phyloP scores from a whole-genome alignment of 2,113 vertebrate genomes.

The Anarrhichthys ocellatus region DNA sequence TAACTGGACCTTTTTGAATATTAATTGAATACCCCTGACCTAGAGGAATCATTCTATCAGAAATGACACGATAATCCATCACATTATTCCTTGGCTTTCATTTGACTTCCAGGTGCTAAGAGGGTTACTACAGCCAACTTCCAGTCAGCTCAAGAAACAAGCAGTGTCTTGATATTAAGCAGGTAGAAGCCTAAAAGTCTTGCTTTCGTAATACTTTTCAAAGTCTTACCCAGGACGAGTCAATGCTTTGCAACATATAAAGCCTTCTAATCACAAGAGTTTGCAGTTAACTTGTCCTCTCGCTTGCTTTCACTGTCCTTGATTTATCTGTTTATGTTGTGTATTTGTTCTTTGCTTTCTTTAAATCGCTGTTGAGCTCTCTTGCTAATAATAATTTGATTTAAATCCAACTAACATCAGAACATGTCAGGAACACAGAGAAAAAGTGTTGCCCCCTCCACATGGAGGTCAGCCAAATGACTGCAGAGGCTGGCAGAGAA shows the following conservation, averaged over 20 bases:
- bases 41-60: background rate
- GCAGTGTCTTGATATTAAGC: background rate
- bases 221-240: background rate
- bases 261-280: background rate
- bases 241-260: background rate
- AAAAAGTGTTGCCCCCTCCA: background rate
- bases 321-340: background rate
- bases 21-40: background rate
- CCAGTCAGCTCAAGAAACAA: background rate
- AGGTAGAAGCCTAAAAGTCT: background rate
- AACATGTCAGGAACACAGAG: background rate
- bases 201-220: background rate
- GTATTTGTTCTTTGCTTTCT: background rate
- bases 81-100: background rate
- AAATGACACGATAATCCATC: constrained; percentile 17
- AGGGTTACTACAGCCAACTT: constrained; percentile 12
- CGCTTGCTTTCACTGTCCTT: background rate
- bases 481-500: background rate
- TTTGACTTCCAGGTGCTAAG: constrained; percentile 16
- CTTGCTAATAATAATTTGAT: background rate
- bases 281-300: too few relatives aligned
- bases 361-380: background rate
- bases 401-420: background rate
- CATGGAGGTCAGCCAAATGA: background rate
- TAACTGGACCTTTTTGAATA: background rate